Evolutionary conservation across 2,888 invertebrate species (phyloP).

Genomic region (Uloborus plumipes): DNA sequence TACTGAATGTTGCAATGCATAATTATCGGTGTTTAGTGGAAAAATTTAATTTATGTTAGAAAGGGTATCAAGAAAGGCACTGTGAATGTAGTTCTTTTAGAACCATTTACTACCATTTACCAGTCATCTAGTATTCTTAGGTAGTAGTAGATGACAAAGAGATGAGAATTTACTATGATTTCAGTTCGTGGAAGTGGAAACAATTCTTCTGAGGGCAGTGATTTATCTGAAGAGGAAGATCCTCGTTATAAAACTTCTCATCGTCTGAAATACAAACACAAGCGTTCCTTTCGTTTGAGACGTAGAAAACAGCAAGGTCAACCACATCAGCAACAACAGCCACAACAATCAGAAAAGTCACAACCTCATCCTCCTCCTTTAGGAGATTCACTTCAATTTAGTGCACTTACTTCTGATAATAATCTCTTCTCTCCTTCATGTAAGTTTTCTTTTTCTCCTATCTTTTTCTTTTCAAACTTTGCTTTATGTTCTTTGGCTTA

Average conservation of each 20-base stretch:
- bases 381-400: slow-evolving; percentile 66
- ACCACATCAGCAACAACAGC: slow-evolving; percentile 32
- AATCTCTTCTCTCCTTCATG: slow-evolving; percentile 73
- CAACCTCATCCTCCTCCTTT: slow-evolving; percentile 57
- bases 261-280: slow-evolving; percentile 70
- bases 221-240: slow-evolving; percentile 72
- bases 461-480: slow-evolving; percentile 19
- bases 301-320: slow-evolving; percentile 56
- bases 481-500: slow-evolving; percentile 29
- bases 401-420: slow-evolving; percentile 69
- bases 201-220: slow-evolving; percentile 73
- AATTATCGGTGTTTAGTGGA: too few relatives aligned
- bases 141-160: slow-evolving; percentile 39
- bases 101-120: slow-evolving; percentile 10
- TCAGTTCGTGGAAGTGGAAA: slow-evolving; percentile 69
- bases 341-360: slow-evolving; percentile 48
- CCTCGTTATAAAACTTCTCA: slow-evolving; percentile 67
- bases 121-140: slow-evolving; percentile 34
- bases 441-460: slow-evolving; percentile 69
- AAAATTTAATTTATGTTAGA: too few relatives aligned
- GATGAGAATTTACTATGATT: slow-evolving; percentile 63
- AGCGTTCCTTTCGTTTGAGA: slow-evolving; percentile 70
- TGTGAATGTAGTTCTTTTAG: background rate
- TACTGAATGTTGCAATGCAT: too few relatives aligned
- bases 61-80: too few relatives aligned